Percentiles rank a stretch among this genome's conserved stretches.
Conservation (phyloP, 1,140 invertebrate species). For the Drosophila truncata region DNA sequence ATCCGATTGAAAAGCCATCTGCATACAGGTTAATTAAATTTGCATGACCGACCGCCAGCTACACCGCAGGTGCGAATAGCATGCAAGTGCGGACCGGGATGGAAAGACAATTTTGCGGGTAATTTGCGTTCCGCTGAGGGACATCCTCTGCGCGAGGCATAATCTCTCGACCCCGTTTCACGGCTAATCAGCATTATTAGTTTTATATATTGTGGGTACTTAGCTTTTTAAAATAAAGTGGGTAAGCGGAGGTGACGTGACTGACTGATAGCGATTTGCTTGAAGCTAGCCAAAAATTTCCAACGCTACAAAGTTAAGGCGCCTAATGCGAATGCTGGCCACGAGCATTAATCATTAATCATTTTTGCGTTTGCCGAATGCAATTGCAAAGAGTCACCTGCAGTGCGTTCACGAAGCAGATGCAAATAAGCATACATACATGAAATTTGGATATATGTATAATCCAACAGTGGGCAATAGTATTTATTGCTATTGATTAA, state of each 20-base stretch:
- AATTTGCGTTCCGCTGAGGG: conserved; percentile 59
- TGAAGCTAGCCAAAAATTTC: conserved; percentile 21
- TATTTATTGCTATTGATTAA: neutral
- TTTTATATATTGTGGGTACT: conserved; percentile 41
- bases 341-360: conserved; percentile 50
- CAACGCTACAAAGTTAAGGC: conserved; percentile 8
- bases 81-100: conserved; percentile 15
- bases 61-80: conserved; percentile 24
- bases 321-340: conserved; percentile 40
- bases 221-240: conserved; percentile 68
- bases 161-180: conserved; percentile 71
- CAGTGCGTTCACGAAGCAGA: conserved; percentile 20
- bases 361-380: conserved; percentile 40
- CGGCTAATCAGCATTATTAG: conserved; percentile 68
- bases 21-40: conserved; percentile 63
- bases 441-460: neutral
- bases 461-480: neutral
- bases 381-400: conserved; percentile 48
- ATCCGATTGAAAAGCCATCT: conserved; percentile 77
- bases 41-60: conserved; percentile 28
- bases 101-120: conserved; percentile 55
- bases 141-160: conserved; percentile 48
- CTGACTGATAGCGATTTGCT: conserved; percentile 40
- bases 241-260: conserved; percentile 33
- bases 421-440: conserved; percentile 3